Conservation (phyloP, 2,888 invertebrate species). For the Bugulina stolonifera region DNA sequence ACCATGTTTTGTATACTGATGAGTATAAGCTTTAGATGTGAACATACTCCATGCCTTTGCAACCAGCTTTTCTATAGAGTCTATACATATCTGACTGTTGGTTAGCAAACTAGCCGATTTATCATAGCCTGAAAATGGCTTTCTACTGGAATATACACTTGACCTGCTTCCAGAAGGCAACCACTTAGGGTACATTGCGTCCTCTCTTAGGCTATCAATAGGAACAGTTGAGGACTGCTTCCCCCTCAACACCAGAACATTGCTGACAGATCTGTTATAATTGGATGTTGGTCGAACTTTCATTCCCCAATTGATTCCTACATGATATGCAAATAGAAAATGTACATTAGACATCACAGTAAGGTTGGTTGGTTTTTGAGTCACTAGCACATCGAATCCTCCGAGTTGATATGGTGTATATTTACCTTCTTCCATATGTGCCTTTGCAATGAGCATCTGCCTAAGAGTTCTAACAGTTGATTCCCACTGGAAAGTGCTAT, state of each 20-base stretch:
- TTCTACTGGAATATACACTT: slow-evolving; percentile 37
- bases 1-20: slow-evolving; percentile 52
- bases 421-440: slow-evolving; percentile 50
- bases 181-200: slow-evolving; percentile 43
- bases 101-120: slow-evolving; percentile 47
- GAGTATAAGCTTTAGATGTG: slow-evolving; percentile 51
- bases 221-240: slow-evolving; percentile 37
- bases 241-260: slow-evolving; percentile 43
- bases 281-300: slow-evolving; percentile 29
- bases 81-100: slow-evolving; percentile 46
- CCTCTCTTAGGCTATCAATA: slow-evolving; percentile 37
- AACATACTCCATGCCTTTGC: slow-evolving; percentile 54
- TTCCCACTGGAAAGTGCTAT: slow-evolving; percentile 49
- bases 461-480: slow-evolving; percentile 49
- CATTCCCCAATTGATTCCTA: slow-evolving; percentile 50
- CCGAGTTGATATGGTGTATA: neutral
- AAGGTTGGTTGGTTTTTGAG: no score
- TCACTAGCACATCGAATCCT: no score
- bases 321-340: no score
- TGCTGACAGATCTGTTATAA: slow-evolving; percentile 43
- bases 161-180: slow-evolving; percentile 35
- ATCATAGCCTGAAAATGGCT: slow-evolving; percentile 46
- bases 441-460: slow-evolving; percentile 51
- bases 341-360: no score
- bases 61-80: slow-evolving; percentile 42